Percentiles rank a stretch among this genome's conserved stretches.
phyloP scores from a whole-genome alignment of 1,140 invertebrate genomes.

The Euglossa dilemma region DNA sequence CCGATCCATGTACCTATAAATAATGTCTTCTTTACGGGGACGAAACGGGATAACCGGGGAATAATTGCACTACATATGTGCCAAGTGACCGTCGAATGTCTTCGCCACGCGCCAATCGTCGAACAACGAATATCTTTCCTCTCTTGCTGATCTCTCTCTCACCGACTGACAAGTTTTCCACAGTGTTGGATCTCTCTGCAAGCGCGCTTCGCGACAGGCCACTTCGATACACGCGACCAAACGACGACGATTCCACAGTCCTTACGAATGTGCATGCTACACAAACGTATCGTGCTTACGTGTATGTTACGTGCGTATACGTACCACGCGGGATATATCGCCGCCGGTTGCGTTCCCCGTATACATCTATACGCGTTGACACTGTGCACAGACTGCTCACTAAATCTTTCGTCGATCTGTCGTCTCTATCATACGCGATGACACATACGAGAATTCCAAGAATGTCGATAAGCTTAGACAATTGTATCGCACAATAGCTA shows the following conservation, averaged over 20 bases:
- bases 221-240: constrained; percentile 35
- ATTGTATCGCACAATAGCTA: constrained; percentile 33
- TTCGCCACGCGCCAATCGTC: constrained; percentile 40
- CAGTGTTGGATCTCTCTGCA: constrained; percentile 42
- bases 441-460: constrained; percentile 10
- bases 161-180: constrained; percentile 32
- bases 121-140: constrained; percentile 28
- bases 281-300: constrained; percentile 3
- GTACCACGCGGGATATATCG: constrained; percentile 61
- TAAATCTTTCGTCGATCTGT: constrained; percentile 12
- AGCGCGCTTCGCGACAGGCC: constrained; percentile 52
- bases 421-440: not conserved
- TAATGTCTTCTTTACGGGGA: constrained; percentile 19
- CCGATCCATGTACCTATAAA: constrained; percentile 21
- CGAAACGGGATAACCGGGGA: constrained; percentile 28
- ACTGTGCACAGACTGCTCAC: constrained; percentile 7
- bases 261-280: constrained; percentile 32
- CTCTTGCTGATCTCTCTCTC: not conserved
- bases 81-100: constrained; percentile 46
- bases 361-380: constrained; percentile 33
- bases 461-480: constrained; percentile 47
- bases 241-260: constrained; percentile 38
- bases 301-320: constrained; percentile 28
- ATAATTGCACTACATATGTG: constrained; percentile 36
- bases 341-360: constrained; percentile 45